phyloP scores from a whole-genome alignment of 2,113 vertebrate genomes.

The Ameiurus melas region DNA sequence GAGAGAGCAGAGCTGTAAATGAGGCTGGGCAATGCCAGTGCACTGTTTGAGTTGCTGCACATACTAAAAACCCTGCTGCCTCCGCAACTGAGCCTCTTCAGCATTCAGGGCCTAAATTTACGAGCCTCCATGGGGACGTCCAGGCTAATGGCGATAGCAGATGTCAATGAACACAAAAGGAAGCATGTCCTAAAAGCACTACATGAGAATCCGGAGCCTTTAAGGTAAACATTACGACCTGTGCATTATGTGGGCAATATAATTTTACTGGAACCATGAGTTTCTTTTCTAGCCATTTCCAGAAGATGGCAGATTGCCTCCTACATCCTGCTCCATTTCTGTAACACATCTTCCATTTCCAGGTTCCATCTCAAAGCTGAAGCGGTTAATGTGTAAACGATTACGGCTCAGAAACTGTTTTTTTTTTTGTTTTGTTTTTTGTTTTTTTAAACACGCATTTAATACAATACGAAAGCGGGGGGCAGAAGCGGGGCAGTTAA shows the following conservation, averaged over 20 bases:
- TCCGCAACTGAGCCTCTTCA: slow-evolving; percentile 38
- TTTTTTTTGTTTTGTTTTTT: too few relatives aligned
- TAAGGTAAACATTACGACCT: slow-evolving; percentile 33
- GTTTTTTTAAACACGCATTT: not conserved
- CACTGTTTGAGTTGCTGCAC: slow-evolving; percentile 32
- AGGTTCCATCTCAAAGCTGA: not conserved
- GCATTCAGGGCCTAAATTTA: slow-evolving; percentile 46
- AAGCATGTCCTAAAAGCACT: slow-evolving; percentile 46
- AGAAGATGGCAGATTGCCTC: slow-evolving; percentile 15
- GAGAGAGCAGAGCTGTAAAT: slow-evolving; percentile 20
- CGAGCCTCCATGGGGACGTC: slow-evolving; percentile 42
- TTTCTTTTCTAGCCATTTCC: slow-evolving; percentile 18
- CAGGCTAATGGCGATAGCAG: slow-evolving; percentile 51
- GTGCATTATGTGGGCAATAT: slow-evolving; percentile 37
- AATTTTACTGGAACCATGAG: slow-evolving; percentile 41
- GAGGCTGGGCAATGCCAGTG: slow-evolving; percentile 37
- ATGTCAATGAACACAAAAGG: slow-evolving; percentile 52
- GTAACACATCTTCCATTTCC: not conserved
- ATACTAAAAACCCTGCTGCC: slow-evolving; percentile 43
- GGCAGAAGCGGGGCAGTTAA: too few relatives aligned
- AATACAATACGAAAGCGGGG: not conserved
- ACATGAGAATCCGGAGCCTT: slow-evolving; percentile 37
- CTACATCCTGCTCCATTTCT: slow-evolving; percentile 22
- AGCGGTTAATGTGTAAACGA: slow-evolving; percentile 12
- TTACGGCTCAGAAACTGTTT: not conserved